Evolutionary conservation across 1,140 invertebrate genomes (phyloP).

Genomic region (Cotesia vestalis): DNA sequence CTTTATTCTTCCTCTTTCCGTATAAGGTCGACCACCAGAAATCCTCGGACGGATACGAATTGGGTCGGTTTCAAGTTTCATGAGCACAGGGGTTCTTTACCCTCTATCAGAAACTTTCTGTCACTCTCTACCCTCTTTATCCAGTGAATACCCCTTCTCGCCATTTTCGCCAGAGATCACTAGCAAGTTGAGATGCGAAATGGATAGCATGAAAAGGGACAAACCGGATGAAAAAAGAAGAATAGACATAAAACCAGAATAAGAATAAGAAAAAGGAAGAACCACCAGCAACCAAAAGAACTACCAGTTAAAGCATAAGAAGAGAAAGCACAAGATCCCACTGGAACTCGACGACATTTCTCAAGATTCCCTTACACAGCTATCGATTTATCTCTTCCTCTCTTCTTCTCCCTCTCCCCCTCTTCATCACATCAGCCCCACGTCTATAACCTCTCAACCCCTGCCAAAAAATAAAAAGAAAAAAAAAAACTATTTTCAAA

Average conservation of each 20-base stretch:
- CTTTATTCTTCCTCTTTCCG: not conserved
- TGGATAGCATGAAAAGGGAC: conserved; percentile 6
- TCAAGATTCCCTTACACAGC: conserved; percentile 21
- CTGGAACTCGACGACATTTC: conserved; percentile 26
- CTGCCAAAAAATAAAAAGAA: conserved; percentile 14
- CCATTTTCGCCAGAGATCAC: not conserved
- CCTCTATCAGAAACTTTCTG: not conserved
- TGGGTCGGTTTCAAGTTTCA: conserved; percentile 26
- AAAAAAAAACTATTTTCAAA: conserved; percentile 7
- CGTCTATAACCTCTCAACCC: conserved; percentile 23
- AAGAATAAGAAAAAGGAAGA: not conserved
- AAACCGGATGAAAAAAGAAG: conserved; percentile 6
- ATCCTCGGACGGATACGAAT: conserved; percentile 32
- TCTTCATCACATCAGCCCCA: not conserved
- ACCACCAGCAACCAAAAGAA: not conserved
- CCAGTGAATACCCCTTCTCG: conserved; percentile 7
- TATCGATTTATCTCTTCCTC: conserved; percentile 22
- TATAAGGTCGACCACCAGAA: conserved; percentile 15
- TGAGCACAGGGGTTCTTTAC: not conserved
- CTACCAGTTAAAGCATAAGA: not conserved
- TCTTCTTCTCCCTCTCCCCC: too few relatives aligned
- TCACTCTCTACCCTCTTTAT: not conserved
- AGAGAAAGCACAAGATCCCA: conserved; percentile 6
- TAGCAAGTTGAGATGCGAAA: not conserved
- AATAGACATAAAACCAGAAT: not conserved